Conservation (phyloP, 2,888 invertebrate genomes). For the Patella depressa region DNA sequence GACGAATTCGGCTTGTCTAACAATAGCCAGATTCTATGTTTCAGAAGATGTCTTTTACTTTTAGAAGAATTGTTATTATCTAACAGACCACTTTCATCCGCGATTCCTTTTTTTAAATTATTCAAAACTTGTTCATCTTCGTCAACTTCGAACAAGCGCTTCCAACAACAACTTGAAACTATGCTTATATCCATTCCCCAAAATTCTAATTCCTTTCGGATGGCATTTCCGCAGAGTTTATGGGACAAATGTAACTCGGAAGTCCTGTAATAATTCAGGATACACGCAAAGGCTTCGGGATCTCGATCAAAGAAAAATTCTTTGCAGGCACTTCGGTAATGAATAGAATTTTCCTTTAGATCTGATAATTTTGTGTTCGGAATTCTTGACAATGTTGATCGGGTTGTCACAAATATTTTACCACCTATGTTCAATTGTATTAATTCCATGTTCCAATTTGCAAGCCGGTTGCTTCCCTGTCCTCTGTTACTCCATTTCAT, state of each 20-base stretch:
- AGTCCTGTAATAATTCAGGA: conserved; percentile 43
- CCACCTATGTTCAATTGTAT: conserved; percentile 25
- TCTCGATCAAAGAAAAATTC: conserved; percentile 46
- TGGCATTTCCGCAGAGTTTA: conserved; percentile 42
- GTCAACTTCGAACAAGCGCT: conserved; percentile 14
- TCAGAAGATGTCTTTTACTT: conserved; percentile 1
- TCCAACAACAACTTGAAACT: conserved; percentile 46
- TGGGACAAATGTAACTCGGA: conserved; percentile 45
- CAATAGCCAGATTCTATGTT: conserved; percentile 18
- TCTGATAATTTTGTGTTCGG: conserved; percentile 17
- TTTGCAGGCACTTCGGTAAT: conserved; percentile 4
- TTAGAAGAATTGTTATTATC: neutral
- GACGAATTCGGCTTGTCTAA: conserved; percentile 26
- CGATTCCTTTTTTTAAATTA: conserved; percentile 15
- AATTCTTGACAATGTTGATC: conserved; percentile 16
- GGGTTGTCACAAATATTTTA: conserved; percentile 16
- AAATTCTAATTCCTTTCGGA: conserved; percentile 42
- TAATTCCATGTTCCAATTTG: neutral
- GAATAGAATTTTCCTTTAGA: neutral
- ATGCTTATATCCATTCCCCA: conserved; percentile 41
- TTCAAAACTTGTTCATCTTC: conserved; percentile 14
- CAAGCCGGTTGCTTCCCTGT: too few species aligned
- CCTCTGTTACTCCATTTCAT: too few species aligned
- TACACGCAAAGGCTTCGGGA: conserved; percentile 38
- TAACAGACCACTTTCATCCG: neutral